Conservation (phyloP, 2,113 vertebrate species). For the Oryzias curvinotus region DNA sequence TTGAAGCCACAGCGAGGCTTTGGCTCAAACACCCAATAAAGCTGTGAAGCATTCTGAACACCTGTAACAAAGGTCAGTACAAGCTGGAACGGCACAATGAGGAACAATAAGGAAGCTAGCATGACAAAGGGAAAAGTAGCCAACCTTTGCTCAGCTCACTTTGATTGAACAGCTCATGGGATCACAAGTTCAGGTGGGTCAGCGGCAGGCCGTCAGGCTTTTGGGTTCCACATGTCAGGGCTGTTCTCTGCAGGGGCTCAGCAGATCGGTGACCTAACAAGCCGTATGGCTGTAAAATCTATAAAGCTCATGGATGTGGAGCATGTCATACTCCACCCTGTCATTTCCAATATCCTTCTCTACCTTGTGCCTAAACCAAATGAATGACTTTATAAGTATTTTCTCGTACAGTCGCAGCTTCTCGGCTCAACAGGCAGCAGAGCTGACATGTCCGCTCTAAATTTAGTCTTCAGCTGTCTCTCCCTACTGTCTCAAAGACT, state of each 20-base stretch:
- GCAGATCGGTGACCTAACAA: constrained; percentile 12
- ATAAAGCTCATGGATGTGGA: background rate
- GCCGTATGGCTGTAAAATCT: constrained; percentile 9
- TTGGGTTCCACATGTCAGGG: constrained; percentile 20
- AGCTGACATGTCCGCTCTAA: constrained; percentile 41
- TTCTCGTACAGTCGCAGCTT: constrained; percentile 6
- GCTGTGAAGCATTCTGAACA: too few species aligned
- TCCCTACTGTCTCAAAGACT: constrained; percentile 23
- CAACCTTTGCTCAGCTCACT: background rate
- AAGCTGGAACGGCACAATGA: too few species aligned
- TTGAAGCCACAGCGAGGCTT: too few species aligned
- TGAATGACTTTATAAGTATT: constrained; percentile 1
- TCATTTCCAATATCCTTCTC: background rate
- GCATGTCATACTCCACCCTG: background rate
- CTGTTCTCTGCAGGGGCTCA: constrained; percentile 13
- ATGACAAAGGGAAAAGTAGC: background rate
- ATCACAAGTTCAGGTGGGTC: constrained; percentile 45
- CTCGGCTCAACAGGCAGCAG: constrained; percentile 13
- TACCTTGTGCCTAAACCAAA: background rate
- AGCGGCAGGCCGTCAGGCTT: constrained; percentile 19
- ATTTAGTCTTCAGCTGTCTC: constrained; percentile 46
- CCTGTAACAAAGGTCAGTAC: background rate
- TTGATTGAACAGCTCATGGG: constrained; percentile 17
- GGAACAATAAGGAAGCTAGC: background rate
- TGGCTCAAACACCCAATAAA: too few species aligned